Percentiles rank a stretch among this genome's conserved stretches.
These are phyloP conservation scores for Nettapus auritus DNA, from an alignment of 2,113 vertebrate genomes.

Conservation along the genomic window DNA sequence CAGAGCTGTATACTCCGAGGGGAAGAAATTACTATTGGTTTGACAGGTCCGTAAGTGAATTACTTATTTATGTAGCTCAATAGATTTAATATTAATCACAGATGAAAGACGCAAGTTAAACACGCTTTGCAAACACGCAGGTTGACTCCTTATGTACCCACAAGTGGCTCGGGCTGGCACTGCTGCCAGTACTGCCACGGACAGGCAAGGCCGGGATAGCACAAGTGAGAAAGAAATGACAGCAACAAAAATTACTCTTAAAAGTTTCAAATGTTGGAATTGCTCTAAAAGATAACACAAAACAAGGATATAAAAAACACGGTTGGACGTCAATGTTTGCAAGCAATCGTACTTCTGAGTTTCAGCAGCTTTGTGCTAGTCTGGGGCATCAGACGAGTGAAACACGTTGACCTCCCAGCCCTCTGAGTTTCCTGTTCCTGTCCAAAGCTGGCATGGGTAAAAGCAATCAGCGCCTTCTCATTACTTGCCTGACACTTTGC, in stretches of 20 bases:
- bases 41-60: constrained; percentile 42
- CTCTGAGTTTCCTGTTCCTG: constrained; percentile 40
- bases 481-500: background rate
- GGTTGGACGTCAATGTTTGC: background rate
- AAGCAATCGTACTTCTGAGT: constrained; percentile 49
- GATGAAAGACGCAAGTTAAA: constrained; percentile 14
- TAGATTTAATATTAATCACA: constrained; percentile 26
- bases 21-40: background rate
- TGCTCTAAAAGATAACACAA: constrained; percentile 5
- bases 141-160: background rate
- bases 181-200: background rate
- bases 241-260: constrained; percentile 2
- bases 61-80: constrained; percentile 51
- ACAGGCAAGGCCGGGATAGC: background rate
- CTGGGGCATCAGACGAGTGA: background rate
- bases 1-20: background rate
- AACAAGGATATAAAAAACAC: background rate
- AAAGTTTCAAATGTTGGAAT: constrained; percentile 1
- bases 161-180: background rate
- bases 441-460: constrained; percentile 21
- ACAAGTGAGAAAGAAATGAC: background rate
- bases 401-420: constrained; percentile 58
- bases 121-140: background rate
- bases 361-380: background rate
- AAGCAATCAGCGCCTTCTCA: constrained; percentile 40